Base-by-base conservation (phyloP, 2,797 vertebrate species). In the Propithecus deckenii region DNA sequence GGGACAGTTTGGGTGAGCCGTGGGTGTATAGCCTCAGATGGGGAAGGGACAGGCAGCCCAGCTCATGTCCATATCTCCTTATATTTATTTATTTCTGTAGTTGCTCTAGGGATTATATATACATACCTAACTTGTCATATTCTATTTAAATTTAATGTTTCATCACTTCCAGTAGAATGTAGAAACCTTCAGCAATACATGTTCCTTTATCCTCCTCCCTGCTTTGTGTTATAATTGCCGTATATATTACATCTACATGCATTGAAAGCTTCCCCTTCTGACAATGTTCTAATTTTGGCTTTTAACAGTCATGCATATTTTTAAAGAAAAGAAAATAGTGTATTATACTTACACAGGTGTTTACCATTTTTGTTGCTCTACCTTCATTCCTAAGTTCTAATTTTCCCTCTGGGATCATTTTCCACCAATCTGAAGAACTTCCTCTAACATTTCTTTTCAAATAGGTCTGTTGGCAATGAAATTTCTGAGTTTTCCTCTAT, bases 341-440 rank as follows among this genome's bases (percentile, higher is more conserved):
- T 65, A 65, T 67, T 65, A 17, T 57, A 65, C 79, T 79, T 80
- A 75, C 43, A 55, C 15, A 59, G 55, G n/a, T n/a, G 30, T 89
- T 85, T 32, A 46, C 23, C 50, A 80, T 79, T 95, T 95, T 50
- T 72, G 57, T 89, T 89, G 85, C 13, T 85, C 23, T 91, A 84
- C 18, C 41, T 76, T 93, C 35, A 28, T 87, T 18, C 81, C 63
- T 4, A 0, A 92, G 32, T 94, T 84, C 38, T 65, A 15, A 57
- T 72, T 88, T 48, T 46, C 61, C 32, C 59, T 61, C 30, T 83
- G 32, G 84, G 41, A 38, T 71, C 43, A 69, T 88, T 67, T 90
- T 22, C 25, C 18, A 63, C 78, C 23, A 32, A 38, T 55, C 46
- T 55, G 30, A 84, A 75, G 85, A 72, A 65, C 46, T 78, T 88